Evolutionary conservation across 1,140 invertebrate species (phyloP), one percentile per base, ranked within the genome.

Genomic region (Cotesia typhae): DNA sequence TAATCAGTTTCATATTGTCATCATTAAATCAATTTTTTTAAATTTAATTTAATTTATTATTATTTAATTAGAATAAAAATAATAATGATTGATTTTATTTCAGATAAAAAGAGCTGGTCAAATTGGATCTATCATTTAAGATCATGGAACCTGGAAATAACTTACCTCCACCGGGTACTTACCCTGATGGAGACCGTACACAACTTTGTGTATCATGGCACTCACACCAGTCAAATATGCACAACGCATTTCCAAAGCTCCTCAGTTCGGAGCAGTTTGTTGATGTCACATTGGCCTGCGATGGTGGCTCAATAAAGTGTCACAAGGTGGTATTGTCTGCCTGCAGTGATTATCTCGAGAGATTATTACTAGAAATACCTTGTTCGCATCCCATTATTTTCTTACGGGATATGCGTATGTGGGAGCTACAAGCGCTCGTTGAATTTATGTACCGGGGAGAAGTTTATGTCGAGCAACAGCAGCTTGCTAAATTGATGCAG

Each of bases 371-470:
- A 17, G 92, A 95, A 79, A 95, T 95, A 85, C 94, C 94, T 1
- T 95, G 94, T 83, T 91, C 94, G 72, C 94, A 95, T 85, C 94
- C 94, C 12, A 94, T 95, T 57, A 94, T 95, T 51, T 93, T 95
- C 75, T 89, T 95, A 84, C 91, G 93, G 78, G 93, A 95, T 77
- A 93, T 94, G 91, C 80, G 83, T 65, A 86, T 87, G 84, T 89
- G 93, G 88, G 93, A 95, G 78, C 91, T 95, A 78, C 93, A 94
- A 78, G 93, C 93, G 0, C 83, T 95, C 7, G 93, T 95, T 10
- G 94, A 95, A 80, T 95, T 95, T 78, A 95, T 95, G 94, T 95
- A 95, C 84, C 93, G 93, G 77, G 94, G 94, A 3, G 94, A 95
- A 83, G 94, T 94, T 47, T 95, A 94, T 79, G 93, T 95, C 5